Conservation (phyloP, 2,113 vertebrate genomes). For the Nesospiza acunhae region DNA sequence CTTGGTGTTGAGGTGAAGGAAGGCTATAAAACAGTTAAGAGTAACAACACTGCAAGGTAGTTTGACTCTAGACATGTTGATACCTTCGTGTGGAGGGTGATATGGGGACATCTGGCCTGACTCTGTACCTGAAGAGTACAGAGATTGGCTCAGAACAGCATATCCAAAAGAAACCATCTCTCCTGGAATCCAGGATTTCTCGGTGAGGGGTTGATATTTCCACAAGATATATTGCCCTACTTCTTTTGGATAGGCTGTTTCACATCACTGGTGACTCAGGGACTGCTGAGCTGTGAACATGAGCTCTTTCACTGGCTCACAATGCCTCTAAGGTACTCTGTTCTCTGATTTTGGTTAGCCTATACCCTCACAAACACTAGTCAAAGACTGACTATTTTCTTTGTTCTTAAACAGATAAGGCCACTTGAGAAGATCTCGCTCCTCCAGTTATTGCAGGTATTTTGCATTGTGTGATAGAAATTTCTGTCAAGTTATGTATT, state of each 20-base stretch:
- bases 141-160: background rate
- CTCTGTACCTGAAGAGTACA: background rate
- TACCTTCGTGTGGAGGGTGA: background rate
- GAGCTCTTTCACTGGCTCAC: background rate
- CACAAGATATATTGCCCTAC: background rate
- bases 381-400: background rate
- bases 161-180: background rate
- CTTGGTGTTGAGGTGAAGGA: background rate
- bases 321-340: background rate
- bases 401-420: background rate
- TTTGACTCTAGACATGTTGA: background rate
- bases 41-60: background rate
- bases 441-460: background rate
- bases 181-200: background rate
- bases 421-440: background rate
- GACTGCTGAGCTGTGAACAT: background rate
- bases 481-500: background rate
- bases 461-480: background rate
- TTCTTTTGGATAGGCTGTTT: background rate
- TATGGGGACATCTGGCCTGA: background rate
- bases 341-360: background rate
- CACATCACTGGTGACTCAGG: background rate
- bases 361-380: background rate
- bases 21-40: background rate
- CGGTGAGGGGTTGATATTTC: fast-evolving